phyloP scores from a whole-genome alignment of 2,113 vertebrate genomes.

The Antennarius striatus region DNA sequence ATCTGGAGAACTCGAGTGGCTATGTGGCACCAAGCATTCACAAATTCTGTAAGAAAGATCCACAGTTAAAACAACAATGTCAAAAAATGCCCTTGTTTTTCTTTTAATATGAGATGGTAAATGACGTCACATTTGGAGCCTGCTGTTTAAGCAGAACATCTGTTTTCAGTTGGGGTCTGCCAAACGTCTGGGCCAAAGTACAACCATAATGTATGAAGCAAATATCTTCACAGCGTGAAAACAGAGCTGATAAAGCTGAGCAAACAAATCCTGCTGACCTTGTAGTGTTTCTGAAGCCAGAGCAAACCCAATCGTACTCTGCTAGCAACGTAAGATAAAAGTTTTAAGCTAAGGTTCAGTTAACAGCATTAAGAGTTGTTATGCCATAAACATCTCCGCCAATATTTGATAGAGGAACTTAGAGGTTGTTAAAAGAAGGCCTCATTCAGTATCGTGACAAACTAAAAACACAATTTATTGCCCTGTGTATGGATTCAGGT shows the following conservation, averaged over 20 bases:
- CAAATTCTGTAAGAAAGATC: slow-evolving; percentile 81
- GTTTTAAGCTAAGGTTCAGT: too few relatives aligned
- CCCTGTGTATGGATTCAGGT: rapidly evolving
- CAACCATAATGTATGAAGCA: not conserved
- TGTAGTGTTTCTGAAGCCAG: not conserved
- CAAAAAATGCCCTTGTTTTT: not conserved
- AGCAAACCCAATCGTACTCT: not conserved
- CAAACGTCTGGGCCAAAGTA: slow-evolving; percentile 8
- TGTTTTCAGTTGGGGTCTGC: slow-evolving; percentile 3
- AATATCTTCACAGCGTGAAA: slow-evolving; percentile 22
- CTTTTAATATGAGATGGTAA: not conserved
- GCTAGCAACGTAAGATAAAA: not conserved
- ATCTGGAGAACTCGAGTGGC: slow-evolving; percentile 73
- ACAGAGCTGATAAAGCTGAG: slow-evolving; percentile 53
- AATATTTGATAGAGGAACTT: slow-evolving; percentile 2
- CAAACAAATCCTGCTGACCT: slow-evolving; percentile 15
- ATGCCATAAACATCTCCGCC: slow-evolving; percentile 1
- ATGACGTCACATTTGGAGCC: not conserved
- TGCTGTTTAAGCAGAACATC: not conserved
- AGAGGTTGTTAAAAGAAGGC: not conserved
- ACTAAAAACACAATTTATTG: not conserved
- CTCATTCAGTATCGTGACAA: not conserved
- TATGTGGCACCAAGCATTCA: slow-evolving; percentile 70
- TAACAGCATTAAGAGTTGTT: not conserved
- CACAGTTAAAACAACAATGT: slow-evolving; percentile 63